Percentiles rank a stretch among this genome's conserved stretches.
These are phyloP conservation scores for Gryllus bimaculatus DNA, from an alignment of 1,140 invertebrate species.

Conservation along the genomic window DNA sequence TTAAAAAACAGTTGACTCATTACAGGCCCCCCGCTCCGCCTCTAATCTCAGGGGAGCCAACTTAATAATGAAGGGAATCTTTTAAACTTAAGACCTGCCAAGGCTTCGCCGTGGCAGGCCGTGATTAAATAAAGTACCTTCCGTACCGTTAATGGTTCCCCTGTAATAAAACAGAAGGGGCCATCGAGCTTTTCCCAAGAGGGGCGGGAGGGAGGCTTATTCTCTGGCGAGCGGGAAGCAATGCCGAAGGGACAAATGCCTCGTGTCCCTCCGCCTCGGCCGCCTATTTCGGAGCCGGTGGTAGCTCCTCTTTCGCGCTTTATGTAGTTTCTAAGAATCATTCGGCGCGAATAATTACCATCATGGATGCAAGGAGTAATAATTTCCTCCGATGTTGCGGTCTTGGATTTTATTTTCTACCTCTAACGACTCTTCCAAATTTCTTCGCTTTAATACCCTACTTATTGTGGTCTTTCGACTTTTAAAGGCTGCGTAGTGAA, in stretches of 20 bases:
- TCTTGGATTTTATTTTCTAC: too few relatives aligned
- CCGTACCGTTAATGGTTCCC: background rate
- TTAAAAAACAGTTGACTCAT: background rate
- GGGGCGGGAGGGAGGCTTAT: background rate
- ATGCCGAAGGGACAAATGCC: background rate
- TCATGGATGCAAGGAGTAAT: too few relatives aligned
- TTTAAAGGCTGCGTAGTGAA: background rate
- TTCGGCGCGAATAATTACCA: too few relatives aligned
- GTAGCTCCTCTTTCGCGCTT: too few relatives aligned
- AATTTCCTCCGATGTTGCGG: too few relatives aligned
- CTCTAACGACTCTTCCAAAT: too few relatives aligned
- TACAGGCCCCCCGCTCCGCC: background rate
- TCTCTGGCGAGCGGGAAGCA: background rate
- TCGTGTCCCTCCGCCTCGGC: too few relatives aligned
- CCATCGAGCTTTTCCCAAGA: background rate
- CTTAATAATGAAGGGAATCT: background rate
- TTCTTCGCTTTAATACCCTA: too few relatives aligned
- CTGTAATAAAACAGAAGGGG: background rate
- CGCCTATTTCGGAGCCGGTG: too few relatives aligned
- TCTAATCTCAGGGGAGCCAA: constrained; percentile 3
- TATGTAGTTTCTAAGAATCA: too few relatives aligned
- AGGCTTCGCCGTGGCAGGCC: background rate
- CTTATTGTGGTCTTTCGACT: too few relatives aligned
- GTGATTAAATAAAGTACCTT: background rate
- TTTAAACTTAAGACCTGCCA: background rate